phyloP scores from a whole-genome alignment of 2,797 vertebrate genomes.

The Lepilemur septentrionalis region DNA sequence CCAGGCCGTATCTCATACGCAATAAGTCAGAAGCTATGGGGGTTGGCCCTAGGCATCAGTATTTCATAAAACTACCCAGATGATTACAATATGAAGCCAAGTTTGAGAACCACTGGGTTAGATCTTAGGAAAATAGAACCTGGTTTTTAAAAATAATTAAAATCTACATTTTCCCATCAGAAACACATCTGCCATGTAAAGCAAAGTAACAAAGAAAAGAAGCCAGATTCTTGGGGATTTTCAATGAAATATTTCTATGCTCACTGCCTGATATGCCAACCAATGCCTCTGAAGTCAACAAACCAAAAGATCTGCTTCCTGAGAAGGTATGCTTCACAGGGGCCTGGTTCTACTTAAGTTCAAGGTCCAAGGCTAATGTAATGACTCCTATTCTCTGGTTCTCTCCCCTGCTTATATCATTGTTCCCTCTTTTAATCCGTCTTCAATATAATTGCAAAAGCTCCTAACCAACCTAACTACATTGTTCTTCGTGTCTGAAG shows the following conservation, averaged over 20 bases:
- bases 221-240: background rate
- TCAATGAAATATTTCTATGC: background rate
- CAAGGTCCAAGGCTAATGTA: background rate
- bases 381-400: background rate
- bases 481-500: background rate
- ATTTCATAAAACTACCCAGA: background rate
- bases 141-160: constrained; percentile 11
- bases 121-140: background rate
- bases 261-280: background rate
- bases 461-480: background rate
- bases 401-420: background rate
- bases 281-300: background rate
- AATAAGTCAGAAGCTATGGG: background rate
- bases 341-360: background rate
- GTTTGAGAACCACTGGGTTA: background rate
- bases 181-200: constrained; percentile 5
- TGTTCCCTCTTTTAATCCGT: background rate
- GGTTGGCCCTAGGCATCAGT: background rate
- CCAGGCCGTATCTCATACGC: background rate
- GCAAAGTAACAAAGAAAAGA: background rate
- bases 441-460: background rate
- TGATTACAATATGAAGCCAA: background rate
- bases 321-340: background rate
- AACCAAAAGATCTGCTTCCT: background rate
- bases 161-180: constrained; percentile 14